A percentile compares a stretch with the other conserved stretches of the same genome.
Evolutionary conservation across 2,797 vertebrate genomes (phyloP).

Genomic region (Chromobotia macracanthus): DNA sequence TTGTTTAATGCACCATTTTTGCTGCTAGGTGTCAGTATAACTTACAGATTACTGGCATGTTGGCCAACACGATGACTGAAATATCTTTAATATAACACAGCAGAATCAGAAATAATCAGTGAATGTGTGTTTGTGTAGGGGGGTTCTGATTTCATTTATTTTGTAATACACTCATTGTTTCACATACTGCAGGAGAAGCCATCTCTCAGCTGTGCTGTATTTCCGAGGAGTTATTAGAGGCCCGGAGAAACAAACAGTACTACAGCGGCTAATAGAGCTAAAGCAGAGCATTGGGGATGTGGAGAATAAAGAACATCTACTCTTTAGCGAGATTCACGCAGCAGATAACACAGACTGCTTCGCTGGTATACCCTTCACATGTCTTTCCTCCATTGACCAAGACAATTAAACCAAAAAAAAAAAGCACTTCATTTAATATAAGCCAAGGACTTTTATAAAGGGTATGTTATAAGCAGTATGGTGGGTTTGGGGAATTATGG

Average conservation of each 20-base stretch:
- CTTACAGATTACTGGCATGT: not conserved
- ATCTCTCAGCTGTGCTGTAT: conserved; percentile 74
- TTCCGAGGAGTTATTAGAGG: conserved; percentile 72
- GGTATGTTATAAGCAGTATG: not conserved
- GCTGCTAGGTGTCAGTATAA: not conserved
- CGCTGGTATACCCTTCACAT: conserved; percentile 60
- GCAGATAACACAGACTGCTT: conserved; percentile 63
- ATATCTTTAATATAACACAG: not conserved
- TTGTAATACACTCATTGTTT: not conserved
- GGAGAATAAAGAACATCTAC: conserved; percentile 19
- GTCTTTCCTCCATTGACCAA: conserved; percentile 36
- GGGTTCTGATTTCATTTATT: not conserved
- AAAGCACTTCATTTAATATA: not conserved
- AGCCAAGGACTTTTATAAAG: too few relatives aligned
- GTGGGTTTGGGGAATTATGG: not conserved
- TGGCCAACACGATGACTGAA: too few relatives aligned
- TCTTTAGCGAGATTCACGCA: conserved; percentile 72
- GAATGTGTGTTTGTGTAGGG: not conserved
- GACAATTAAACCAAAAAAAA: conserved; percentile 10
- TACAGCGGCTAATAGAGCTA: conserved; percentile 61
- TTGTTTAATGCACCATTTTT: not conserved
- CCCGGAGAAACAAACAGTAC: conserved; percentile 66
- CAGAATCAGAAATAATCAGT: not conserved
- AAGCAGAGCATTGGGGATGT: conserved; percentile 34
- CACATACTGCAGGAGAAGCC: conserved; percentile 67